Conservation (phyloP, 2,113 vertebrate species). For the Hippopotamus amphibius region DNA sequence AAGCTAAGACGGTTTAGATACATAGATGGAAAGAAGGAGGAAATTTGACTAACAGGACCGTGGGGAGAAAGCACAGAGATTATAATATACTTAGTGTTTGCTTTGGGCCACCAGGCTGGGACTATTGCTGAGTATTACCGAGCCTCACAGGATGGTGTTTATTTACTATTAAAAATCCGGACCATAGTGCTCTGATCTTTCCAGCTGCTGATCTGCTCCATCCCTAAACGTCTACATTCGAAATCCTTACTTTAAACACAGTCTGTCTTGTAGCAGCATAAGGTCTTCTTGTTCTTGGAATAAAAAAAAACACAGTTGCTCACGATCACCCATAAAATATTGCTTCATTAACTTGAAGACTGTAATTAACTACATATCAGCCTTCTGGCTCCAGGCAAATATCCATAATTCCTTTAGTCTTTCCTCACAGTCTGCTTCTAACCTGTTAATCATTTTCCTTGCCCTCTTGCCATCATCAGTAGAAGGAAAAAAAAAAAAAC, state of each 20-base stretch:
- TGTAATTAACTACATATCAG: slow-evolving; percentile 79
- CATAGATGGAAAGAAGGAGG: neutral
- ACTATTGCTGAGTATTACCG: rapidly evolving
- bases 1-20: neutral
- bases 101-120: neutral
- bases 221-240: neutral
- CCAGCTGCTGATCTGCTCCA: neutral
- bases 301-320: slow-evolving; percentile 70
- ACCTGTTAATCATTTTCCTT: slow-evolving; percentile 74
- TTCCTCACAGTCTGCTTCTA: slow-evolving; percentile 65
- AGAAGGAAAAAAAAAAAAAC: neutral
- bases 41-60: neutral
- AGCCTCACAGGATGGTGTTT: neutral
- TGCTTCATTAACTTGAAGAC: slow-evolving; percentile 83
- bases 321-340: slow-evolving; percentile 77
- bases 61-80: neutral
- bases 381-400: slow-evolving; percentile 79
- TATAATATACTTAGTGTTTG: neutral
- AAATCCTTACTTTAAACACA: neutral
- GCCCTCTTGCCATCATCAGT: slow-evolving; percentile 53
- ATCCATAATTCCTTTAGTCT: slow-evolving; percentile 78
- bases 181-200: neutral
- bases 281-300: slow-evolving; percentile 66
- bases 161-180: neutral
- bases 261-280: slow-evolving; percentile 46